Evolutionary conservation across 2,797 vertebrate species (phyloP).

Genomic region (Martes flavigula): DNA sequence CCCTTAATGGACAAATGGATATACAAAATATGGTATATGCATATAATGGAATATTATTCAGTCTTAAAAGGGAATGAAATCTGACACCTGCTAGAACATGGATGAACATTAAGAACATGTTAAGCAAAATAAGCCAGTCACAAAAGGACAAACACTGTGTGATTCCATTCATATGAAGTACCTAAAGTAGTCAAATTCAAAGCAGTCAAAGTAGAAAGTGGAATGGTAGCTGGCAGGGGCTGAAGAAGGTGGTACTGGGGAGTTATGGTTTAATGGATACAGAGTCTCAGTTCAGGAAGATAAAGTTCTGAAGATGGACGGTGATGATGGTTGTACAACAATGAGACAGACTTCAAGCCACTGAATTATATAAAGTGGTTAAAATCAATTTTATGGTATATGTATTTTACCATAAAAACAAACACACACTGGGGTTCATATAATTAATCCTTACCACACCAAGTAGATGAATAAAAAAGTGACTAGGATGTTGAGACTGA

Average conservation of each 20-base stretch:
- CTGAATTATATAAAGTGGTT: not conserved
- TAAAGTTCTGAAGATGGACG: not conserved
- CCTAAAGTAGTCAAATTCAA: not conserved
- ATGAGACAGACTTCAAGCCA: not conserved
- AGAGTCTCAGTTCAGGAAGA: not conserved
- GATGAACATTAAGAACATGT: not conserved
- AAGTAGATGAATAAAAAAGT: not conserved
- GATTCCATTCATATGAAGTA: not conserved
- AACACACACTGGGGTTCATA: not conserved
- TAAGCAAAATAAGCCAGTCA: slow-evolving; percentile 3
- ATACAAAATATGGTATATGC: not conserved
- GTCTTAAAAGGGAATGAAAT: not conserved
- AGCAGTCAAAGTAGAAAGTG: not conserved
- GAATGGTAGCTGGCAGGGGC: not conserved
- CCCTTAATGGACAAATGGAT: not conserved
- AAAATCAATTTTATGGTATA: not conserved
- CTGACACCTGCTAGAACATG: not conserved
- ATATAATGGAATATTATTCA: not conserved
- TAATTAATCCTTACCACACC: slow-evolving; percentile 11
- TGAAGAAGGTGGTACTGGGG: too few relatives aligned
- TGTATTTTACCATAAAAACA: not conserved
- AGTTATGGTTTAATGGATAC: not conserved
- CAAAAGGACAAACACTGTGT: not conserved
- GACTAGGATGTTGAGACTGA: not conserved
- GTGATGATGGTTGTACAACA: not conserved